Evolutionary conservation across 2,888 invertebrate species (phyloP).

Genomic region (Steinernema carpocapsae): DNA sequence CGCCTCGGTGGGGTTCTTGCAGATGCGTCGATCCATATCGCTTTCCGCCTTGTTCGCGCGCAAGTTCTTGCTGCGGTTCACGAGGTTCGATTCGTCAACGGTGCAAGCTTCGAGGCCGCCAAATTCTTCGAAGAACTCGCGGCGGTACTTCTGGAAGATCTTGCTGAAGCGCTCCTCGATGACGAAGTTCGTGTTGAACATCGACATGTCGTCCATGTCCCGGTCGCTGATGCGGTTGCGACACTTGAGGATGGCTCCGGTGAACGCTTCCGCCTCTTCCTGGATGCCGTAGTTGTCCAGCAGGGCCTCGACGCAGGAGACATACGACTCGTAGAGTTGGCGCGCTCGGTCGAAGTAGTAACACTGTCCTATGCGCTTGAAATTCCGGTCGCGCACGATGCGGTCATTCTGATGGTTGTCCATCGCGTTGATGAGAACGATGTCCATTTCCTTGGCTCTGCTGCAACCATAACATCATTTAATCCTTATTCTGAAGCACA

Average conservation of each 20-base stretch:
- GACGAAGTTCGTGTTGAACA: constrained; percentile 55
- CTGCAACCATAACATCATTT: neutral
- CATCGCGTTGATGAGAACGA: neutral
- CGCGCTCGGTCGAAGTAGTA: constrained; percentile 44
- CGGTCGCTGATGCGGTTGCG: constrained; percentile 55
- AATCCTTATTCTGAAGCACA: too few relatives aligned
- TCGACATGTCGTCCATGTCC: constrained; percentile 64
- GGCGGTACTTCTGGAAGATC: neutral
- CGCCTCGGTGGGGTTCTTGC: constrained; percentile 37
- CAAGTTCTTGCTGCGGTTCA: neutral
- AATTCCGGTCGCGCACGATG: constrained; percentile 41
- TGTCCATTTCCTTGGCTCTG: constrained; percentile 5
- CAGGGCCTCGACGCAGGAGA: constrained; percentile 47
- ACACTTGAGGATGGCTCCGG: constrained; percentile 54
- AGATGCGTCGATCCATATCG: neutral
- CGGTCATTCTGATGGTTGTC: constrained; percentile 28
- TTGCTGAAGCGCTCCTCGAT: neutral
- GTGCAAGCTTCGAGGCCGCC: constrained; percentile 1
- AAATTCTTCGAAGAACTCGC: constrained; percentile 7
- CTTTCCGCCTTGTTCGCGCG: neutral
- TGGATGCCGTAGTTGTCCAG: constrained; percentile 61
- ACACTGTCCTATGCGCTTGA: constrained; percentile 22
- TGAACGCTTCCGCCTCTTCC: constrained; percentile 57
- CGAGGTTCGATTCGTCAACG: neutral
- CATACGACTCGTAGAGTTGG: constrained; percentile 54